A percentile compares a stretch with the other conserved stretches of the same genome.
phyloP scores from a whole-genome alignment of 2,888 invertebrate genomes.

The Machimus atricapillus region DNA sequence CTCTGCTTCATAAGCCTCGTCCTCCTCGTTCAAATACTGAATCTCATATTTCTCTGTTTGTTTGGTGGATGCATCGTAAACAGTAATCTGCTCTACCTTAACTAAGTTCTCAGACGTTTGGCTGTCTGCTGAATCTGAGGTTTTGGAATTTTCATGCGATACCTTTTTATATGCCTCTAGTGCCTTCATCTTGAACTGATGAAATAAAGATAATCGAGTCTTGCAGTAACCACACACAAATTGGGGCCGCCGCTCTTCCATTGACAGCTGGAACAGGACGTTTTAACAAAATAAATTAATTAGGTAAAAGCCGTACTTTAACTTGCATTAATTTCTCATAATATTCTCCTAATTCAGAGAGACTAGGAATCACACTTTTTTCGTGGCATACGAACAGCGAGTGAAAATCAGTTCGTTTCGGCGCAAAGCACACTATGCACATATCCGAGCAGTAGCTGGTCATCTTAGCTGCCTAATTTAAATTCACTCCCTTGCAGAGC shows the following conservation, averaged over 20 bases:
- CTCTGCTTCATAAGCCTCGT: neutral
- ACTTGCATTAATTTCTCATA: slow-evolving; percentile 9
- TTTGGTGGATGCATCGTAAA: slow-evolving; percentile 22
- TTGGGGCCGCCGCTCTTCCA: neutral
- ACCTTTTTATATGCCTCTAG: slow-evolving; percentile 31
- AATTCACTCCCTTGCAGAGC: neutral
- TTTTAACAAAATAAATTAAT: neutral
- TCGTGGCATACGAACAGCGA: neutral
- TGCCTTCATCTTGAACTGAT: slow-evolving; percentile 42
- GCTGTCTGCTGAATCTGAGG: neutral
- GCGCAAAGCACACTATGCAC: slow-evolving; percentile 33
- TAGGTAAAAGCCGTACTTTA: neutral
- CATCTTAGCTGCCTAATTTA: neutral
- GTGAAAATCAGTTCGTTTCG: neutral
- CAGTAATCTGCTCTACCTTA: slow-evolving; percentile 36
- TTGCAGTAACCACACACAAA: slow-evolving; percentile 39
- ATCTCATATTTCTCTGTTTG: slow-evolving; percentile 41
- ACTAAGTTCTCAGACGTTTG: neutral
- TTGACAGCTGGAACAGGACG: neutral
- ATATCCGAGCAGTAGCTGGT: neutral
- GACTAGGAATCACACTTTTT: neutral
- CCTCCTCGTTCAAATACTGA: slow-evolving; percentile 35
- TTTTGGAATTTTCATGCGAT: neutral
- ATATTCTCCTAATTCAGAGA: slow-evolving; percentile 6
- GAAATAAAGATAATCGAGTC: slow-evolving; percentile 25